Base-by-base conservation (phyloP, 2,888 invertebrate species). In the Phaedon cochleariae region DNA sequence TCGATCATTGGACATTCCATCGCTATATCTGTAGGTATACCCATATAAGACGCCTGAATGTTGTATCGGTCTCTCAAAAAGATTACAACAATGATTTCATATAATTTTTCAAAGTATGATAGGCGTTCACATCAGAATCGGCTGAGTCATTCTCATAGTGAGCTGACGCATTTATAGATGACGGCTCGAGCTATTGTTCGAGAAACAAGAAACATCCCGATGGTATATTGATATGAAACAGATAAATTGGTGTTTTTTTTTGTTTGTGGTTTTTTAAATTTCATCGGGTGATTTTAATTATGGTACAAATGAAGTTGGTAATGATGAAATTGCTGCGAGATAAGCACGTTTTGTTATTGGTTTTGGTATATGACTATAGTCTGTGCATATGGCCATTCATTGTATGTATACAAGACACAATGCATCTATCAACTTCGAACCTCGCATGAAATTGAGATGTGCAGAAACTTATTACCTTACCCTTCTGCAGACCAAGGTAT, bases 1-100 rank as follows among this genome's bases (percentile, higher is more conserved):
- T 70, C 69, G 68, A 70, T 68, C 64, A 61, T 64, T 66, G 64
- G 67, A 64, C 68, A 59, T 62, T 62, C 55, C 51, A 48, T 62
- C 64, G 66, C 64, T 70, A 67, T 67, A 64, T 62, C 55, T 55
- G 49, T 15, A 34, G 62, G n/a, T n/a, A 48, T 62, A 62, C 51
- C 49, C 65, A 54, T 65, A 63, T 62, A 71, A 68, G 70, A 70
- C 65, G 64, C 64, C 64, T 68, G 70, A 64, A 68, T 54, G 74
- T 70, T 73, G 73, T 75, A 74, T 77, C 77, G 77, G 76, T 71
- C 73, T 73, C 73, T 76, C 74, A 75, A 77, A 77, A 74, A 76
- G 76, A 77, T 77, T 75, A 74, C 75, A 77, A 77, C 75, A 75
- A 77, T 77, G 76, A 75, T 77, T 77, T 75, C 70, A 73, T 71